A percentile compares a stretch with the other conserved stretches of the same genome.
Conservation (phyloP, 2,797 vertebrate species). For the Rhynchotus rufescens region DNA sequence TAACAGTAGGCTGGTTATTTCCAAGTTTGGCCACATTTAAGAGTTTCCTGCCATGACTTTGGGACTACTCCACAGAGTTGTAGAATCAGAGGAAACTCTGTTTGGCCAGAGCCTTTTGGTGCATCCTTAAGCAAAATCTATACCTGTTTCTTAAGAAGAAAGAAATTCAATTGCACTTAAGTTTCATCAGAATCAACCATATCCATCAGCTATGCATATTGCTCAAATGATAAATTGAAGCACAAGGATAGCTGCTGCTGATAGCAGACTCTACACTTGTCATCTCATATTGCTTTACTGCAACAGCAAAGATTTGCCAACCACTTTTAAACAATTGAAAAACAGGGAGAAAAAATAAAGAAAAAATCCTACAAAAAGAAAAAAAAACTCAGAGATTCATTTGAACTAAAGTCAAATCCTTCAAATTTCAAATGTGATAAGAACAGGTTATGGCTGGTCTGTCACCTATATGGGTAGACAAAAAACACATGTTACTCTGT, state of each 20-base stretch:
- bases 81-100: fast-evolving
- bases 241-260: background rate
- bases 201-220: background rate
- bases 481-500: slow-evolving; percentile 55
- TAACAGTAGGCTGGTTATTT: background rate
- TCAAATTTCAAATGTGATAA: slow-evolving; percentile 69
- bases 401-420: slow-evolving; percentile 45
- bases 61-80: background rate
- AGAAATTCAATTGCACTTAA: background rate
- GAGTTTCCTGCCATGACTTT: background rate
- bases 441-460: slow-evolving; percentile 26
- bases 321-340: background rate
- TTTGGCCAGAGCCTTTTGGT: background rate
- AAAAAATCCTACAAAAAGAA: background rate
- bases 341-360: background rate
- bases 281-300: background rate
- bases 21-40: background rate
- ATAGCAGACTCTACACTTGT: background rate
- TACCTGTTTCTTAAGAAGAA: background rate
- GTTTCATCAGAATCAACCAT: background rate
- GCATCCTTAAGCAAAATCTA: background rate
- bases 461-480: slow-evolving; percentile 44
- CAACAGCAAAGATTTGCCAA: background rate
- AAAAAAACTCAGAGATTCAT: background rate
- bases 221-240: background rate